Conservation (phyloP, 1,140 invertebrate species). For the Pseudomyrmex dendroicus region DNA sequence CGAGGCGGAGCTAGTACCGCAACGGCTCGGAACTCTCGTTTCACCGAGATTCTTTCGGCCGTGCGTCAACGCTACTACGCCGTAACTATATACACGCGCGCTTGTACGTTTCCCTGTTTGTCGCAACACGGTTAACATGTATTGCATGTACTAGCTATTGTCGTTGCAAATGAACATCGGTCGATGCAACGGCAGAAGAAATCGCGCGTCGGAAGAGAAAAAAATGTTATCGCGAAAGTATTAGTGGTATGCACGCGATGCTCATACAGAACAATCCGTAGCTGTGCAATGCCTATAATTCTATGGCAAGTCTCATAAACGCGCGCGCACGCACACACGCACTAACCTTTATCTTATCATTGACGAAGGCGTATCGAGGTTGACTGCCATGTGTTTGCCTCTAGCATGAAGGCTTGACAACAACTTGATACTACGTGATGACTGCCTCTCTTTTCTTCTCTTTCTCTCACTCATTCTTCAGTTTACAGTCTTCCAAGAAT, state of each 20-base stretch:
- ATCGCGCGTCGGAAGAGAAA: not conserved
- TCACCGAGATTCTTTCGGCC: constrained; percentile 51
- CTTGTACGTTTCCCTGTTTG: constrained; percentile 55
- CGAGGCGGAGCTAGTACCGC: not conserved
- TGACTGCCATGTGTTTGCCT: constrained; percentile 68
- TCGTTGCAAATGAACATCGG: constrained; percentile 47
- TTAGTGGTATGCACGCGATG: constrained; percentile 49
- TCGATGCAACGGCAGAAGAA: constrained; percentile 15
- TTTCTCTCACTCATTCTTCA: constrained; percentile 10
- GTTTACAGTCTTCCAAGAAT: constrained; percentile 13
- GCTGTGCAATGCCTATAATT: constrained; percentile 56
- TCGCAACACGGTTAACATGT: constrained; percentile 50
- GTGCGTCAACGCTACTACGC: not conserved
- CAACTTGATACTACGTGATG: constrained; percentile 22
- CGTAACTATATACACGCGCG: constrained; percentile 55
- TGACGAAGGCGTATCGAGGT: constrained; percentile 75
- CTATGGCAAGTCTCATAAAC: constrained; percentile 25
- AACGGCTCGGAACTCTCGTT: constrained; percentile 53
- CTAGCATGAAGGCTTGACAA: constrained; percentile 52
- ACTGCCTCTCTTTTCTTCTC: constrained; percentile 6
- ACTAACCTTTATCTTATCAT: constrained; percentile 81
- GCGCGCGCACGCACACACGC: constrained; percentile 55
- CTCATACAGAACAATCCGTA: constrained; percentile 29
- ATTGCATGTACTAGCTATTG: no score
- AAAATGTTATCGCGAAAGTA: constrained; percentile 50